Base-by-base conservation (phyloP, 2,888 invertebrate species). In the Hypercompe scribonia region DNA sequence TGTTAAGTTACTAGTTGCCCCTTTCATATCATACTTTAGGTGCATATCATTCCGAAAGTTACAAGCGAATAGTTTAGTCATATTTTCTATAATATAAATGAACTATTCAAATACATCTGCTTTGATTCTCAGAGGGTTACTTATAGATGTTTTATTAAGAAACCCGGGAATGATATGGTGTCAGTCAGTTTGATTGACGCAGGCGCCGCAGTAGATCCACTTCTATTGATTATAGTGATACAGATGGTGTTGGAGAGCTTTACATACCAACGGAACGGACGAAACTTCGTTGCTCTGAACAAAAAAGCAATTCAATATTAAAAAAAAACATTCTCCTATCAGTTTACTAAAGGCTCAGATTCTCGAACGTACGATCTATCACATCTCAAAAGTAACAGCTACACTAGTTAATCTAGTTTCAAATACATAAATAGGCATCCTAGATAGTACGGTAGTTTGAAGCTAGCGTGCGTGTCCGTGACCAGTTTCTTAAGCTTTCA, bases 181-280 rank as follows among this genome's bases (percentile, higher is more conserved):
- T 89, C 92, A 87, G 90, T 89, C 89, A 80, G 82, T 77, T 78
- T 93, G 93, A 94, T 92, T 91, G 93, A 93, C 92, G 90, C 87
- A 84, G 93, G 90, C 90, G 90, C 91, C 90, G 85, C 83, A 71
- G 78, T 67, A 79, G 71, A 76, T 67, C 79, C 80, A 77, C 81
- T 82, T 78, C 80, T 84, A 83, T 84, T 82, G 84, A 84, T 83
- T 83, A 81, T 74, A 81, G 75, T 79, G 79, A 84, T 83, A 84
- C 81, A 72, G 77, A 78, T 78, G 74, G 72, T 77, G 72, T 79
- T 76, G 74, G 80, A 85, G 80, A 80, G 81, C 78, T 84, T 84
- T 87, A 84, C 84, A 78, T 83, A 82, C 81, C 82, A 74, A 75
- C 73, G 78, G 15, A 36, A 42, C 69, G 77, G 61, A 64, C 68